Evolutionary conservation across 2,113 vertebrate species (phyloP).

Genomic region (Elephantulus edwardii): DNA sequence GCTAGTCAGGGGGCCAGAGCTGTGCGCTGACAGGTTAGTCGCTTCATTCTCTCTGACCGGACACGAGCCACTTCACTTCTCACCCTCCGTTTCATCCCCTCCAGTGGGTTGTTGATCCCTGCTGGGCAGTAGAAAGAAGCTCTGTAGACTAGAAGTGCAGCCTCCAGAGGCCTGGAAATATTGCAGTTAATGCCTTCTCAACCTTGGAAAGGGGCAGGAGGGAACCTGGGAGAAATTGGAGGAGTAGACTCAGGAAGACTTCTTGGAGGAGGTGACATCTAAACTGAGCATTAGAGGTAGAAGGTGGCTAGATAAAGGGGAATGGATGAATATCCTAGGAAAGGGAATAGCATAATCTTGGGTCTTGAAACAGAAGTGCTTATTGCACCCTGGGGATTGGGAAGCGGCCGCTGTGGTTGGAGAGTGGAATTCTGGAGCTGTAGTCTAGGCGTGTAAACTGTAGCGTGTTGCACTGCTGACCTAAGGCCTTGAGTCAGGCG

Average conservation of each 20-base stretch:
- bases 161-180: accelerated
- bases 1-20: not conserved
- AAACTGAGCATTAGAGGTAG: not conserved
- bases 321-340: not conserved
- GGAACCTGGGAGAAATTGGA: not conserved
- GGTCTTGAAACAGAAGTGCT: not conserved
- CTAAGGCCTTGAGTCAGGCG: too few species aligned
- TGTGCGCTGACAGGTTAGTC: not conserved
- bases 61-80: not conserved
- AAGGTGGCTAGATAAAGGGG: not conserved
- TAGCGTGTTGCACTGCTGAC: too few species aligned
- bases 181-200: not conserved
- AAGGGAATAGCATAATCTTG: accelerated
- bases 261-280: not conserved
- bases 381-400: accelerated
- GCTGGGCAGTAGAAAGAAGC: not conserved
- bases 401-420: not conserved
- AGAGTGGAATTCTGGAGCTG: not conserved
- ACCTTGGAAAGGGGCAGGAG: not conserved
- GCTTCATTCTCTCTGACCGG: accelerated
- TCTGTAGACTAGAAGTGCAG: not conserved
- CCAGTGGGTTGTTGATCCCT: accelerated
- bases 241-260: not conserved
- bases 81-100: not conserved
- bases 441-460: too few species aligned